phyloP scores from a whole-genome alignment of 37 sponge, comb jelly and placozoan species.

The Trichoplax adhaerens region DNA sequence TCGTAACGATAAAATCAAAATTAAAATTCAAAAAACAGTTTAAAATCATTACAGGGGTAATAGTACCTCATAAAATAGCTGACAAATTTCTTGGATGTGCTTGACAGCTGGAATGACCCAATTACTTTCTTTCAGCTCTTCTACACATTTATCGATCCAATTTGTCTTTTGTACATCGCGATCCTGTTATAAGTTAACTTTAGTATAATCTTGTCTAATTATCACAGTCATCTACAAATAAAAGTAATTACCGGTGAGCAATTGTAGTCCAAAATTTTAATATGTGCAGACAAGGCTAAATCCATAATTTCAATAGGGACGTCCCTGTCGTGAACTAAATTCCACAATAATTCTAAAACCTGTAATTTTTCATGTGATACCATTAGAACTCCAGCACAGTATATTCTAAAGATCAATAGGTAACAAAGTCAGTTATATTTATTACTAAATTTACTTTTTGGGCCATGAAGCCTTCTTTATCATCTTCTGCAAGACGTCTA shows the following conservation, averaged over 20 bases:
- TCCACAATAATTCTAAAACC: conserved; percentile 87
- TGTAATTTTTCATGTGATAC: not conserved
- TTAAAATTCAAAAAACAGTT: too few species aligned
- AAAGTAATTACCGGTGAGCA: conserved; percentile 57
- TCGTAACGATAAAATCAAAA: too few species aligned
- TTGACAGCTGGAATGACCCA: conserved; percentile 90
- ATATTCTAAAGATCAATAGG: too few species aligned
- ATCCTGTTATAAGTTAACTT: conserved; percentile 26
- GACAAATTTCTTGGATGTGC: conserved; percentile 65
- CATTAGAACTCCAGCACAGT: too few species aligned
- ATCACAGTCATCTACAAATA: not conserved
- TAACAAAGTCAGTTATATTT: not conserved
- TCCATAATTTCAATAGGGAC: conserved; percentile 88
- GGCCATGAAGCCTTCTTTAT: conserved; percentile 94
- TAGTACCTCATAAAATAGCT: conserved; percentile 59
- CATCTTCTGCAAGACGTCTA: conserved; percentile 92
- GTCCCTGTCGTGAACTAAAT: conserved; percentile 67
- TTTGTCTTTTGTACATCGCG: conserved; percentile 61
- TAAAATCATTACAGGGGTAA: too few species aligned
- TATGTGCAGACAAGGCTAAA: conserved; percentile 78
- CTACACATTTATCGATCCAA: conserved; percentile 62
- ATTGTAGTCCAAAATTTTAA: conserved; percentile 91
- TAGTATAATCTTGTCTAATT: not conserved
- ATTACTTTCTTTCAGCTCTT: conserved; percentile 37
- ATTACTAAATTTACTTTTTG: conserved; percentile 35